Evolutionary conservation across 2,888 invertebrate species (phyloP), one percentile per base, ranked within the genome.

Genomic region (Dolichopus griseipennis): DNA sequence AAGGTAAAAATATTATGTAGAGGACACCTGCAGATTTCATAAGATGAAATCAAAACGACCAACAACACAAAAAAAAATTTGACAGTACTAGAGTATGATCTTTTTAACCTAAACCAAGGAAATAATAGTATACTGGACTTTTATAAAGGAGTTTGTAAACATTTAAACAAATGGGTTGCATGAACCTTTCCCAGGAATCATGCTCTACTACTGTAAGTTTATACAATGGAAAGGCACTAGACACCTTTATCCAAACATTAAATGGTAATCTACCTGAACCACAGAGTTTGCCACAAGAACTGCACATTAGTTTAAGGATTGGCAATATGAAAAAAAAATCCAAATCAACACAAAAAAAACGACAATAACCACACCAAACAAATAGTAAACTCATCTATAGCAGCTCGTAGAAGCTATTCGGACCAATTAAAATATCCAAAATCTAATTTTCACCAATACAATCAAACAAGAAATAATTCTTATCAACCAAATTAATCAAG

Each of bases 191-290:
- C 18, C 22, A 37, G 1, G 69, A 69, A 27, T 41, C 68, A 4
- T 18, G 67, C 3, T 27, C 21, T 2, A n/a, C 67, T 8, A 65
- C 68, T 6, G 66, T 67, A 34, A 66, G 65, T 52, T 34, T 66
- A 3, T 70, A 65, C 34, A 33, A 69, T 8, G 65, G 67, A 1
- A 68, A 68, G 18, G 68, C 70, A 7, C 43, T 69, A 0, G 68
- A 70, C n/a, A 70, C 70, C 12, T 71, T 69, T 52, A 66, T 70
- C 27, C 66, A 69, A 27, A 68, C 67, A 20, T 22, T 70, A 34
- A 69, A 66, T 34, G 65, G 69, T n/a, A 69, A 72, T 63, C 37
- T 72, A 22, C 70, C 71, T 15, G 41, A 73, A 68, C 73, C 71
- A 18, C 65, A 61, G 12, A 70, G 72, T 34, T 68, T 73, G 3